Evolutionary conservation across 2,888 invertebrate genomes (phyloP).

Genomic region (Phengaris arion): DNA sequence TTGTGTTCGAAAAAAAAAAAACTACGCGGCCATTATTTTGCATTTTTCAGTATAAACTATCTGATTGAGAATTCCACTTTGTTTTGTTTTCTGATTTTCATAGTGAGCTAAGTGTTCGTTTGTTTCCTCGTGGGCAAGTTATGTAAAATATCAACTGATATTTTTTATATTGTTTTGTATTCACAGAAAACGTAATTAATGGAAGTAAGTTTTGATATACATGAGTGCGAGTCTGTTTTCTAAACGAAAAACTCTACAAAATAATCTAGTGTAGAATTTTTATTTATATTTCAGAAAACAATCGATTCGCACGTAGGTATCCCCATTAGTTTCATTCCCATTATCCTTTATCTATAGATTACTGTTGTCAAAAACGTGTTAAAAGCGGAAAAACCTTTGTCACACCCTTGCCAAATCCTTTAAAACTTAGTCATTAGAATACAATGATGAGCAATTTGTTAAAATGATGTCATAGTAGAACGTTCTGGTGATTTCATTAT

Average conservation of each 20-base stretch:
- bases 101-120: neutral
- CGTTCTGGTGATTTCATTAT: constrained; percentile 26
- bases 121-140: neutral
- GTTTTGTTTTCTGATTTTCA: neutral
- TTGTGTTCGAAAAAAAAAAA: constrained; percentile 18
- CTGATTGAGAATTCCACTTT: constrained; percentile 21
- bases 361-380: neutral
- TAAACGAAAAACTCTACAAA: too few relatives aligned
- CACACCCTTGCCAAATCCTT: constrained; percentile 2
- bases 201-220: too few relatives aligned
- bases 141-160: neutral
- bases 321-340: neutral
- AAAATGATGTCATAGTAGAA: constrained; percentile 22
- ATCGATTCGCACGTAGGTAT: neutral
- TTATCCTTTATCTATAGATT: neutral
- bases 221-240: too few relatives aligned
- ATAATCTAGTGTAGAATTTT: too few relatives aligned
- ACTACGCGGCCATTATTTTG: constrained; percentile 12
- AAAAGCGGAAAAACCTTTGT: neutral
- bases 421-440: constrained; percentile 3
- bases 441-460: constrained; percentile 17
- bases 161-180: too few relatives aligned
- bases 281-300: neutral
- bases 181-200: too few relatives aligned
- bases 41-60: constrained; percentile 14